These are phyloP conservation scores for Sceloporus undulatus DNA, from an alignment of 2,113 vertebrate species.

Conservation along the genomic window DNA sequence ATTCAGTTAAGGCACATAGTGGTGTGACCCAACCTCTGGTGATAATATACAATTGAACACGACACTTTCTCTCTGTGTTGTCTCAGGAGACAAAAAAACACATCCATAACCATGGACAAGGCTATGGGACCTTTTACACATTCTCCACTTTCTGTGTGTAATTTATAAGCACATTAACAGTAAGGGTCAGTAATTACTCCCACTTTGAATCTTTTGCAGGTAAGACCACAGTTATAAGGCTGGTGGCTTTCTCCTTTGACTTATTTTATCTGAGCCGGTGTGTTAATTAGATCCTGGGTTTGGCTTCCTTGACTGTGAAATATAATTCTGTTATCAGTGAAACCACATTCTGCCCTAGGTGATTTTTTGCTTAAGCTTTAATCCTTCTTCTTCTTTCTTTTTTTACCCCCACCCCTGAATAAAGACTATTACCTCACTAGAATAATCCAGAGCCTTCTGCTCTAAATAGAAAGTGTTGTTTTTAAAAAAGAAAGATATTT, in stretches of 20 bases:
- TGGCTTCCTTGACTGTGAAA: constrained; percentile 73
- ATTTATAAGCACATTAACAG: constrained; percentile 46
- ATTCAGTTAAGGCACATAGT: constrained; percentile 44
- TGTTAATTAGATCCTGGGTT: constrained; percentile 75
- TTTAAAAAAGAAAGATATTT: constrained; percentile 64
- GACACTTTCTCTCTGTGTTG: background rate
- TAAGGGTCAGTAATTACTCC: constrained; percentile 50
- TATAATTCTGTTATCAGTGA: constrained; percentile 80
- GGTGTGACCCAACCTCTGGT: background rate
- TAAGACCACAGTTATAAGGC: constrained; percentile 59
- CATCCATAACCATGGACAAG: constrained; percentile 34
- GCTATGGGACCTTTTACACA: background rate
- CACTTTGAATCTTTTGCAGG: constrained; percentile 62
- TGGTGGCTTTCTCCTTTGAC: constrained; percentile 68
- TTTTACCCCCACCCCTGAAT: constrained; percentile 66
- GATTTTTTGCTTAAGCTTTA: constrained; percentile 75
- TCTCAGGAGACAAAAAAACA: constrained; percentile 23
- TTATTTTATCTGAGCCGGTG: constrained; percentile 67
- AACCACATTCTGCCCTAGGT: constrained; percentile 77
- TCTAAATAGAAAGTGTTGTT: constrained; percentile 68
- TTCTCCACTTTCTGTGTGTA: background rate
- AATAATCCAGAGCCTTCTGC: constrained; percentile 64
- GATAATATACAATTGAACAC: background rate
- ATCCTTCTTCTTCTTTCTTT: constrained; percentile 55
- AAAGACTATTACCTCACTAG: constrained; percentile 72